Evolutionary conservation across 2,888 invertebrate species (phyloP).

Genomic region (Altica lythri): DNA sequence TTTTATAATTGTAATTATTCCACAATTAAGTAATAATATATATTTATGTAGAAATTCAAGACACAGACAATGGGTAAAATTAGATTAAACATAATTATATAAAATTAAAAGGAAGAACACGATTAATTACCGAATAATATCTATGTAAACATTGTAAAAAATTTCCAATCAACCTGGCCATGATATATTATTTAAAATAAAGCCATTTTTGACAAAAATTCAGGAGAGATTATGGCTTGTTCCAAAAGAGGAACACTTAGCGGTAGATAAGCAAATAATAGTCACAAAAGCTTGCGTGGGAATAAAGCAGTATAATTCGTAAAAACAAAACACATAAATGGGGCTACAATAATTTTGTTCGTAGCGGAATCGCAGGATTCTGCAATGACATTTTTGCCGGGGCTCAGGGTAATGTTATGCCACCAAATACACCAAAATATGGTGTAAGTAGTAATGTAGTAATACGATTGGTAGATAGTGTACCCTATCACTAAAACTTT

Average conservation of each 20-base stretch:
- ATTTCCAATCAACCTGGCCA: neutral
- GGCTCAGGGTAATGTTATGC: slow-evolving; percentile 20
- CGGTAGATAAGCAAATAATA: slow-evolving; percentile 20
- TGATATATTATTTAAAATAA: slow-evolving; percentile 6
- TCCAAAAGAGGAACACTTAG: slow-evolving; percentile 7
- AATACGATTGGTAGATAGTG: slow-evolving; percentile 3
- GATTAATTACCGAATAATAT: too few relatives aligned
- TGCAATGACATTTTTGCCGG: slow-evolving; percentile 25
- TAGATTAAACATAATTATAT: too few relatives aligned
- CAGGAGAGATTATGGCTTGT: slow-evolving; percentile 5
- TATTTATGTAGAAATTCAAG: too few relatives aligned
- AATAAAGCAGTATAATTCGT: slow-evolving; percentile 24
- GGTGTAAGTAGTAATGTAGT: slow-evolving; percentile 23
- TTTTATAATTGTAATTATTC: too few relatives aligned
- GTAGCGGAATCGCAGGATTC: slow-evolving; percentile 26
- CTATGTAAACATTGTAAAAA: too few relatives aligned
- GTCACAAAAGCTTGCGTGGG: slow-evolving; percentile 11
- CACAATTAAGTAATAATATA: too few relatives aligned
- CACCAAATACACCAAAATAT: slow-evolving; percentile 18
- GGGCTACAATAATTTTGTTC: slow-evolving; percentile 20
- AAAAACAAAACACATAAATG: slow-evolving; percentile 21
- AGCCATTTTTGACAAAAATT: slow-evolving; percentile 6
- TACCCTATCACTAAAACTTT: slow-evolving; percentile 13
- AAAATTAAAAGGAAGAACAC: too few relatives aligned
- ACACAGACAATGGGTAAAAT: too few relatives aligned